Percentiles rank a stretch among this genome's conserved stretches.
phyloP scores from a whole-genome alignment of 2,888 invertebrate genomes.

The Girardia tigrina region DNA sequence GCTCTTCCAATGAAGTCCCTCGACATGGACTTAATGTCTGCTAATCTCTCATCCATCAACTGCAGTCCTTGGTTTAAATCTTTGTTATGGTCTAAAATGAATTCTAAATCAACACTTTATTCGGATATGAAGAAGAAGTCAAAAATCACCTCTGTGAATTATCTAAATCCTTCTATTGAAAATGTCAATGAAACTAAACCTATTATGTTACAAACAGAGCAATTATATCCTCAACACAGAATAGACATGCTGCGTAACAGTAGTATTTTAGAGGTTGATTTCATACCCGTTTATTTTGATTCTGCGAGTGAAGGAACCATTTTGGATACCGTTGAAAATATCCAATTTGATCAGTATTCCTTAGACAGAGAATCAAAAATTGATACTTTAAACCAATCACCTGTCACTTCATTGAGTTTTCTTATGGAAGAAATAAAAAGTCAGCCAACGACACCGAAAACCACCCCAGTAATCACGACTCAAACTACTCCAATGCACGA shows the following conservation, averaged over 20 bases:
- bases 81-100: background rate
- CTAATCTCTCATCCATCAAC: background rate
- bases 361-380: background rate
- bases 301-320: background rate
- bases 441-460: conserved; percentile 47
- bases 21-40: background rate
- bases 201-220: background rate
- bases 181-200: background rate
- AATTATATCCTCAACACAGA: background rate
- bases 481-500: conserved; percentile 39
- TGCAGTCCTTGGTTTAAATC: conserved; percentile 8
- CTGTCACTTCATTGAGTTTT: background rate
- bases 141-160: background rate
- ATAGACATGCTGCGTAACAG: background rate
- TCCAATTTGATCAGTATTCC: background rate
- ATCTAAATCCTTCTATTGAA: background rate
- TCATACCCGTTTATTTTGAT: background rate
- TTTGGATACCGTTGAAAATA: background rate
- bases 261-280: background rate
- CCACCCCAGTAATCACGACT: conserved; percentile 43
- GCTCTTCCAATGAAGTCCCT: background rate
- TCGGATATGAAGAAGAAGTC: background rate
- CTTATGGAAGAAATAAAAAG: background rate
- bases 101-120: conserved; percentile 10
- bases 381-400: background rate